Evolutionary conservation across 2,797 vertebrate genomes (phyloP).

Genomic region (Thalassophryne amazonica): DNA sequence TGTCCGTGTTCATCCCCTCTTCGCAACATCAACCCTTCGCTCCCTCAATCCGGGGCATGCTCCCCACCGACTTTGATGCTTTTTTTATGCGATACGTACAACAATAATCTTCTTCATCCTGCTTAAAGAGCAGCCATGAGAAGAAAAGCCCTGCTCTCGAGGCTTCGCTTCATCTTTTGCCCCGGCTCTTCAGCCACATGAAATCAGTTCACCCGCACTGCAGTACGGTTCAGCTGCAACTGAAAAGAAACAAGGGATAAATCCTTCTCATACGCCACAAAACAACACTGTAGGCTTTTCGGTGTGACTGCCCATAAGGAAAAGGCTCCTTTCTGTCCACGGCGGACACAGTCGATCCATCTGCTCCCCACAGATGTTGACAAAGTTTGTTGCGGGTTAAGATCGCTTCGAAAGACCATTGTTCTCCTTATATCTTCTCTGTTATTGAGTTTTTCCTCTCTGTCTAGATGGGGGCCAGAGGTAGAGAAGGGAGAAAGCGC

Average conservation of each 20-base stretch:
- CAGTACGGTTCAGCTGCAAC: slow-evolving; percentile 77
- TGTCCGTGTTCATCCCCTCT: slow-evolving; percentile 50
- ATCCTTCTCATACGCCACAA: slow-evolving; percentile 73
- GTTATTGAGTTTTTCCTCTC: slow-evolving; percentile 82
- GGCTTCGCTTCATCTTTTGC: slow-evolving; percentile 69
- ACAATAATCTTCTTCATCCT: slow-evolving; percentile 82
- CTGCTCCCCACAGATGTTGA: slow-evolving; percentile 90
- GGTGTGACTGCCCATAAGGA: slow-evolving; percentile 77
- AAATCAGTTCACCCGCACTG: slow-evolving; percentile 77
- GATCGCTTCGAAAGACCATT: slow-evolving; percentile 91
- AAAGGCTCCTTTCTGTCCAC: slow-evolving; percentile 77
- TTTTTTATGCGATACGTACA: slow-evolving; percentile 60
- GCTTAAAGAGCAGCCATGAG: slow-evolving; percentile 64
- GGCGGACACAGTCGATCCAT: slow-evolving; percentile 71
- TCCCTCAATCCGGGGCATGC: slow-evolving; percentile 66
- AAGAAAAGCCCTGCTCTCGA: slow-evolving; percentile 70
- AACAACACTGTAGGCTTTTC: slow-evolving; percentile 86
- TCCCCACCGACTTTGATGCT: slow-evolving; percentile 68
- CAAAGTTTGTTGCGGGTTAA: slow-evolving; percentile 88
- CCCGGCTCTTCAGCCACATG: slow-evolving; percentile 63
- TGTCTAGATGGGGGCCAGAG: slow-evolving; percentile 43
- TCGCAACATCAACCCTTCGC: slow-evolving; percentile 57
- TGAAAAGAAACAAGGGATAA: slow-evolving; percentile 78
- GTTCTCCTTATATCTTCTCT: slow-evolving; percentile 90
- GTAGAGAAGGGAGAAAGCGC: slow-evolving; percentile 63